Evolutionary conservation across 1,140 invertebrate genomes (phyloP).

Genomic region (Panulirus ornatus): DNA sequence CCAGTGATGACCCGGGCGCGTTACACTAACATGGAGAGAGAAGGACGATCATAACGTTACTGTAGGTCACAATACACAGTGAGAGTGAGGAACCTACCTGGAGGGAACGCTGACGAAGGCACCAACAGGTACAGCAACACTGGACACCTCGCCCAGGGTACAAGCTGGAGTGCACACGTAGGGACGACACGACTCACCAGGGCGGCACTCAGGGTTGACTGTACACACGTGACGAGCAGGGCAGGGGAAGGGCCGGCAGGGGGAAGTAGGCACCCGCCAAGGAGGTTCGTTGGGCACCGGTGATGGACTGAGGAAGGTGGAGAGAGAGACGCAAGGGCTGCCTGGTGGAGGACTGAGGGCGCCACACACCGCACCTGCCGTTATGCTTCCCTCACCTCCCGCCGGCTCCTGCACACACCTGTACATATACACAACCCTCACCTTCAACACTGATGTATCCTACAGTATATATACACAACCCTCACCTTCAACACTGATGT

Average conservation of each 20-base stretch:
- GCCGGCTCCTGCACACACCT: conserved; percentile 50
- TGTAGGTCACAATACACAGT: too few relatives aligned
- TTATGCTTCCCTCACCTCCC: conserved; percentile 18
- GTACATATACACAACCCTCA: neutral
- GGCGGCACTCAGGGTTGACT: conserved; percentile 37
- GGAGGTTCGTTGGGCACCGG: conserved; percentile 55
- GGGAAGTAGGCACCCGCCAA: conserved; percentile 55
- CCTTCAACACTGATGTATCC: too few relatives aligned
- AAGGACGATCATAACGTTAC: too few relatives aligned
- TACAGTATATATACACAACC: too few relatives aligned
- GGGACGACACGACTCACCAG: conserved; percentile 52
- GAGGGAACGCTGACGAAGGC: conserved; percentile 54
- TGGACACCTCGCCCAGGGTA: conserved; percentile 56
- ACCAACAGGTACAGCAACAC: conserved; percentile 48
- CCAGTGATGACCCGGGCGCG: too few relatives aligned
- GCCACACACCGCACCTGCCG: conserved; percentile 50
- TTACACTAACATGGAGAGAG: too few relatives aligned
- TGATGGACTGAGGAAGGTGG: conserved; percentile 41
- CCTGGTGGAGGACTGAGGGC: conserved; percentile 53
- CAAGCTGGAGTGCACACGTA: conserved; percentile 57
- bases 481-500: too few relatives aligned
- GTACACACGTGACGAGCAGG: conserved; percentile 43
- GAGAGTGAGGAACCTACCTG: neutral
- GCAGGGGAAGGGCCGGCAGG: conserved; percentile 57
- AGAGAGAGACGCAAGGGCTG: conserved; percentile 53